Evolutionary conservation across 2,888 invertebrate genomes (phyloP).

Genomic region (Plagiodera versicolora): DNA sequence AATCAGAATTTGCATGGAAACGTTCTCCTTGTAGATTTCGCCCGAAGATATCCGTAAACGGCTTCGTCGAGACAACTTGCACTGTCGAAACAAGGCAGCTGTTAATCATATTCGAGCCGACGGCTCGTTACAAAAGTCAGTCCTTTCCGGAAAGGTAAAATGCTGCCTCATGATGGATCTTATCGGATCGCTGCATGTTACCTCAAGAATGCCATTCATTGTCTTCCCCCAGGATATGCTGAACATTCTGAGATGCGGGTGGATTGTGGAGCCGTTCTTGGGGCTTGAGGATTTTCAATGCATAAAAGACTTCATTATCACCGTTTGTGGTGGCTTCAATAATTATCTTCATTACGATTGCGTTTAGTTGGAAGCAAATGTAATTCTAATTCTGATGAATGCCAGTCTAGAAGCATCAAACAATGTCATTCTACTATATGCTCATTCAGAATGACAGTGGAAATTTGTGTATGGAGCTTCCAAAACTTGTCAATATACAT

Average conservation of each 20-base stretch:
- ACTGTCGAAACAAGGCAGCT: not conserved
- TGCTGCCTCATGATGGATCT: slow-evolving; percentile 31
- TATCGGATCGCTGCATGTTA: slow-evolving; percentile 20
- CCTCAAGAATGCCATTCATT: slow-evolving; percentile 25
- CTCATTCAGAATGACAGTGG: no score
- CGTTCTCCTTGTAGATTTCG: not conserved
- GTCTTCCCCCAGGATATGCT: slow-evolving; percentile 16
- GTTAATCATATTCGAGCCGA: not conserved
- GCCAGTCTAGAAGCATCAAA: no score
- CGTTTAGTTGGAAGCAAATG: no score
- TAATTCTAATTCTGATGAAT: no score
- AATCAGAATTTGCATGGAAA: not conserved
- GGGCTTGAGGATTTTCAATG: not conserved
- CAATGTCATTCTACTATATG: no score
- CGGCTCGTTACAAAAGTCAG: not conserved
- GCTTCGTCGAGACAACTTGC: not conserved
- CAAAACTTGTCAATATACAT: no score
- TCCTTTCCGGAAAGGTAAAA: not conserved
- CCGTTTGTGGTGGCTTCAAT: not conserved
- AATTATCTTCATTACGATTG: no score
- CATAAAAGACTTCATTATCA: not conserved
- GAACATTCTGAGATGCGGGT: not conserved
- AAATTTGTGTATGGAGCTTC: no score
- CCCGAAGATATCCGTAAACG: not conserved
- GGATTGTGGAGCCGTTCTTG: not conserved